phyloP scores from a whole-genome alignment of 30 jellyfish, hydroid and myxozoan genomes.

The Turritopsis dohrnii region DNA sequence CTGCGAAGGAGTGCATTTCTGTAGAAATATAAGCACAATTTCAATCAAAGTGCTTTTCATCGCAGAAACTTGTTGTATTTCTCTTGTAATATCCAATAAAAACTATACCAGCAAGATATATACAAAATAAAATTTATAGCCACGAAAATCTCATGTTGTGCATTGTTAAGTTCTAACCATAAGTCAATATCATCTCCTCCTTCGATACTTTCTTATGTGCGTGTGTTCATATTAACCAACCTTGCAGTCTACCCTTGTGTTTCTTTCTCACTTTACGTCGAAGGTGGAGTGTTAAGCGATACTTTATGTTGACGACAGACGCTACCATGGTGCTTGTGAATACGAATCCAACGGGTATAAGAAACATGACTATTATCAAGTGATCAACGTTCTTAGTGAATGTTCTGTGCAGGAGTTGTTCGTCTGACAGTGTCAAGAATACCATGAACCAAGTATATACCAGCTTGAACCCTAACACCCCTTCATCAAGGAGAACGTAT shows the following conservation, averaged over 20 bases:
- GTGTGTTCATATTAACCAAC: not conserved
- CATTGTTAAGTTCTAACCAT: too few species aligned
- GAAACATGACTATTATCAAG: not conserved
- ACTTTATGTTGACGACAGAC: slow-evolving; percentile 2
- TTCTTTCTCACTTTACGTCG: not conserved
- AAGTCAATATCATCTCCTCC: too few species aligned
- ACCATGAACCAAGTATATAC: slow-evolving; percentile 17
- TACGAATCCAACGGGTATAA: not conserved
- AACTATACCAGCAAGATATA: too few species aligned
- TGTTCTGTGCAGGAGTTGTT: not conserved
- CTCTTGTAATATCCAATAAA: too few species aligned
- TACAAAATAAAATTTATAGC: too few species aligned
- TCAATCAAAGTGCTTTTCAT: too few species aligned
- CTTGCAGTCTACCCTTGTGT: not conserved
- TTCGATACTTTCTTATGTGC: not conserved
- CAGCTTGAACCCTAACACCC: not conserved
- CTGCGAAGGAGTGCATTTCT: too few species aligned
- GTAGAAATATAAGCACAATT: too few species aligned
- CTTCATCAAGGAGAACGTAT: not conserved
- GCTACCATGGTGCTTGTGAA: slow-evolving; percentile 26
- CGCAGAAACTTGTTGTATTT: too few species aligned
- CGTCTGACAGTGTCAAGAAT: not conserved
- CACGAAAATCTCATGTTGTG: too few species aligned
- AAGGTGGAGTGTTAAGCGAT: slow-evolving; percentile 19
- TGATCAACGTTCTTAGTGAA: not conserved